Percentiles rank a stretch among this genome's conserved stretches.
phyloP scores from a whole-genome alignment of 2,888 invertebrate species.

The Sipha maydis region DNA sequence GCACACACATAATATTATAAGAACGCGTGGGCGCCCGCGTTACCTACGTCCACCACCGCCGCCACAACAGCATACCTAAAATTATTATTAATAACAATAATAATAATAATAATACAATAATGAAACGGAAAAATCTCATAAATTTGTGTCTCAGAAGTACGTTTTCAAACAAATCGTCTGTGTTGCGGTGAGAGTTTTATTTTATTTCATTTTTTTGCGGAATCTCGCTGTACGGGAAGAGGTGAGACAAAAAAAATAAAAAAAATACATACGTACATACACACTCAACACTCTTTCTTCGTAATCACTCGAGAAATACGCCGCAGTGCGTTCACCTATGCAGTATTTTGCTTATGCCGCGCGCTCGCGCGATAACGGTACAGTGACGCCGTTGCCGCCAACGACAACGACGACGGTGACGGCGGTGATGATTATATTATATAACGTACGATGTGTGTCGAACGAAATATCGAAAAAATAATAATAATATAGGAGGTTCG shows the following conservation, averaged over 20 bases:
- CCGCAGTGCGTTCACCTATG: constrained; percentile 49
- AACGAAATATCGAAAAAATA: background rate
- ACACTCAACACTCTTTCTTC: background rate
- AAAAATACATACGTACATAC: background rate
- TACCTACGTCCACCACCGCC: constrained; percentile 38
- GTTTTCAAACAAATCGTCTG: constrained; percentile 31
- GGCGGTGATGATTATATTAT: constrained; percentile 10
- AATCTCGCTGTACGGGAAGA: background rate
- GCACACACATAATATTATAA: constrained; percentile 25
- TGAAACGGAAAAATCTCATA: constrained; percentile 48
- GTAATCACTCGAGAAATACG: constrained; percentile 34
- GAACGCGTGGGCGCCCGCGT: constrained; percentile 47
- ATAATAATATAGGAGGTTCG: background rate
- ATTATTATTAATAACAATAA: constrained; percentile 30
- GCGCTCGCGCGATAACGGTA: constrained; percentile 33
- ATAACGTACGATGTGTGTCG: background rate
- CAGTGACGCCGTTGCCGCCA: background rate
- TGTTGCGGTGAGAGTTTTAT: background rate
- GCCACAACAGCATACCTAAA: constrained; percentile 32
- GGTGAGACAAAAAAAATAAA: constrained; percentile 6
- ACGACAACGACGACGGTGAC: background rate
- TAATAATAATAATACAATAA: background rate
- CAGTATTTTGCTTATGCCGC: background rate
- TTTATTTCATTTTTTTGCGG: background rate
- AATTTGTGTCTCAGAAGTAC: constrained; percentile 39